A percentile compares a stretch with the other conserved stretches of the same genome.
Conservation (phyloP, 2,113 vertebrate genomes). For the Alligator sinensis region DNA sequence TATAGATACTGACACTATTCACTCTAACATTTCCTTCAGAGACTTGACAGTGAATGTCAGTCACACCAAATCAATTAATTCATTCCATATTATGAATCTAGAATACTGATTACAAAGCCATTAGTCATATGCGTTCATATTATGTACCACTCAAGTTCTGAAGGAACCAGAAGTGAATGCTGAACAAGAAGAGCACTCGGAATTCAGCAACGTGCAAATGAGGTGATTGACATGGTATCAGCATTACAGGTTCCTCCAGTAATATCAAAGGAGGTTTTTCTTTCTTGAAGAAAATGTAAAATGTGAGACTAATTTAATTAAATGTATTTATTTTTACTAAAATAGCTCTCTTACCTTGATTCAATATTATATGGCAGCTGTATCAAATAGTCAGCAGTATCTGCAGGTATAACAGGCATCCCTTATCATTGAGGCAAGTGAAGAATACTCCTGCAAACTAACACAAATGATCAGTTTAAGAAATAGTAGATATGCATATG, state of each 20-base stretch:
- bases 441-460: background rate
- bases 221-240: slow-evolving; percentile 36
- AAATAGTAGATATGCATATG: background rate
- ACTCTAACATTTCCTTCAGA: slow-evolving; percentile 26
- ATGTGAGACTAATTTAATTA: background rate
- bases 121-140: slow-evolving; percentile 39
- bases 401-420: slow-evolving; percentile 52
- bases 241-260: slow-evolving; percentile 4
- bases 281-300: slow-evolving; percentile 31
- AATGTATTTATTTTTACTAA: slow-evolving; percentile 45
- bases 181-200: slow-evolving; percentile 54
- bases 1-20: background rate
- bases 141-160: slow-evolving; percentile 3
- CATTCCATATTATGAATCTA: slow-evolving; percentile 19
- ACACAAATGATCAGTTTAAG: background rate
- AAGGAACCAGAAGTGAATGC: slow-evolving; percentile 41
- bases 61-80: slow-evolving; percentile 66
- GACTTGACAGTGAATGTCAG: slow-evolving; percentile 50
- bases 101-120: slow-evolving; percentile 60
- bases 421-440: slow-evolving; percentile 28
- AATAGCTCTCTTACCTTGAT: slow-evolving; percentile 39
- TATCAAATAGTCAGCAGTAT: slow-evolving; percentile 43
- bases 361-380: slow-evolving; percentile 49
- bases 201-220: slow-evolving; percentile 63
- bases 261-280: slow-evolving; percentile 48